These are phyloP conservation scores for Bucorvus abyssinicus DNA, from an alignment of 2,797 vertebrate species.

Conservation along the genomic window DNA sequence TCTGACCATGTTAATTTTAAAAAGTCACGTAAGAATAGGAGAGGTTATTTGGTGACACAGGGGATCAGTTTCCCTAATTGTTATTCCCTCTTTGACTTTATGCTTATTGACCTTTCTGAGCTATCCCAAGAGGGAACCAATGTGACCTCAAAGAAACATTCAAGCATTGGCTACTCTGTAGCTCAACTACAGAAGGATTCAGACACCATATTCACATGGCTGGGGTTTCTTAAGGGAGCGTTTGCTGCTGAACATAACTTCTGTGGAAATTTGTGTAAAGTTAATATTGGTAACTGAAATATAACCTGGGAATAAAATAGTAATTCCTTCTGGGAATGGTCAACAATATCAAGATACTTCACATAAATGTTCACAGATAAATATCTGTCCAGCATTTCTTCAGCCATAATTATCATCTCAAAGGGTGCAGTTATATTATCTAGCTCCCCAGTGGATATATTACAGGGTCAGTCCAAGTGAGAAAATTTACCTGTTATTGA, in stretches of 20 bases:
- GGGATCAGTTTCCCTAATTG: neutral
- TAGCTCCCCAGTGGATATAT: neutral
- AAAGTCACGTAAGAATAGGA: neutral
- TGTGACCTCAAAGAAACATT: neutral
- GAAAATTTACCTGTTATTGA: neutral
- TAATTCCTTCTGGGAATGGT: neutral
- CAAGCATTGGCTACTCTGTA: neutral
- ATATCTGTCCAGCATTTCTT: neutral
- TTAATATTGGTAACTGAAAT: neutral
- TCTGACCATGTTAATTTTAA: neutral
- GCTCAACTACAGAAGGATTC: neutral
- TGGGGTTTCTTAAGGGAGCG: neutral
- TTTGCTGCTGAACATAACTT: neutral
- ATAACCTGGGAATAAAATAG: neutral
- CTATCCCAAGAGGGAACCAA: neutral
- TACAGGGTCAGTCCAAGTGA: neutral
- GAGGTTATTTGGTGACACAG: neutral
- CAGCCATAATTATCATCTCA: neutral
- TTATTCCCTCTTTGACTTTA: constrained; percentile 19
- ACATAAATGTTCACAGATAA: constrained; percentile 1
- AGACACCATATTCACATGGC: neutral
- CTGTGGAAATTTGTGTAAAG: neutral
- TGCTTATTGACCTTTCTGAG: constrained; percentile 37
- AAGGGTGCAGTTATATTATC: neutral
- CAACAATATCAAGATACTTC: neutral